A percentile compares a stretch with the other conserved stretches of the same genome.
Evolutionary conservation across 2,888 invertebrate species (phyloP).

Genomic region (Pomacea canaliculata): DNA sequence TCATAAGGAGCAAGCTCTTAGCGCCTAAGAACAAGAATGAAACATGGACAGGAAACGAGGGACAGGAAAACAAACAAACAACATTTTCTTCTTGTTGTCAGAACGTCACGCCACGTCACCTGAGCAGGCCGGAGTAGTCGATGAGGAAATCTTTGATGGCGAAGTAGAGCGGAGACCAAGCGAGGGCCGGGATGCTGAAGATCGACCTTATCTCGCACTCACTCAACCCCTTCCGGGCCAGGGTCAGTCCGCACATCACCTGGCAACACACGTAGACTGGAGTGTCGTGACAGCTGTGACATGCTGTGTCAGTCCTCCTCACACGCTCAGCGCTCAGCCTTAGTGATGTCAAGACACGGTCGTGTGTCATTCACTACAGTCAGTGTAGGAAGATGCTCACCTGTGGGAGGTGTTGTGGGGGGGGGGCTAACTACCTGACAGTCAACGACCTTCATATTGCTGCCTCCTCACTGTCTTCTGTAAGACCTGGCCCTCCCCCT

Average conservation of each 20-base stretch:
- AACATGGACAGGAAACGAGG: not conserved
- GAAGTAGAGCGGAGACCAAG: conserved; percentile 62
- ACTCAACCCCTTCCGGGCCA: conserved; percentile 52
- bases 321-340: not conserved
- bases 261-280: conserved; percentile 15
- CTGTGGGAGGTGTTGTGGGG: too few species aligned
- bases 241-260: conserved; percentile 50
- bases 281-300: not conserved
- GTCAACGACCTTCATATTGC: too few species aligned
- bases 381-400: too few species aligned
- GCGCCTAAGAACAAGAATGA: too few species aligned
- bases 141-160: conserved; percentile 55
- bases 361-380: too few species aligned
- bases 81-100: too few species aligned
- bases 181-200: conserved; percentile 48
- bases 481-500: too few species aligned
- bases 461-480: too few species aligned
- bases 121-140: conserved; percentile 44
- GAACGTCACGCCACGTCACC: conserved; percentile 13
- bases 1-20: too few species aligned
- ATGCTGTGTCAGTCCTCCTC: not conserved
- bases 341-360: too few species aligned
- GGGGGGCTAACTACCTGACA: too few species aligned
- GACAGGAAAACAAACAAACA: too few species aligned
- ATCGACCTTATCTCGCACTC: conserved; percentile 53